A percentile compares a stretch with the other conserved stretches of the same genome.
phyloP scores from a whole-genome alignment of 2,113 vertebrate species.

The Vulpes vulpes region DNA sequence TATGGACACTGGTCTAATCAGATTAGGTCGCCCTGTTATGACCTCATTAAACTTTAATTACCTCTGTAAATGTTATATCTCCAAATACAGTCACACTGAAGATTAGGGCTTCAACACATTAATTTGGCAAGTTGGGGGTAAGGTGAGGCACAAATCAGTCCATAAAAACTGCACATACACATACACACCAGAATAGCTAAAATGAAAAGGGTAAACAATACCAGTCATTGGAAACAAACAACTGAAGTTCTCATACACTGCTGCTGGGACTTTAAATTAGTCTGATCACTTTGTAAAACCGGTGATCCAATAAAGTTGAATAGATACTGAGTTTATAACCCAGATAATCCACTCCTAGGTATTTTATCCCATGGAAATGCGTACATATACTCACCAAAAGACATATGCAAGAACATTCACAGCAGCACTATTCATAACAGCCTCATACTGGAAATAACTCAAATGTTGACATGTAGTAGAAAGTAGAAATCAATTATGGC shows the following conservation, averaged over 20 bases:
- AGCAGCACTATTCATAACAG: not conserved
- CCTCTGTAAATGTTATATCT: not conserved
- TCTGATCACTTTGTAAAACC: constrained; percentile 32
- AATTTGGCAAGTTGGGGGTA: not conserved
- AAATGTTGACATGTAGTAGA: not conserved
- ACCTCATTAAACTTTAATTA: not conserved
- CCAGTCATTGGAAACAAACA: constrained; percentile 6
- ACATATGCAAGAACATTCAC: not conserved
- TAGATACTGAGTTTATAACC: not conserved
- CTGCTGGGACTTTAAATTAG: constrained; percentile 35
- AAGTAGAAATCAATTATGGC: constrained; percentile 24
- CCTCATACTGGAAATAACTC: constrained; percentile 20
- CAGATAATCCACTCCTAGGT: not conserved
- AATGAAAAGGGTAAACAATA: not conserved
- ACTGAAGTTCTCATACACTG: not conserved
- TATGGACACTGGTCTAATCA: not conserved
- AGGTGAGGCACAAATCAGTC: not conserved
- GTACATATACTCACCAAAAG: not conserved
- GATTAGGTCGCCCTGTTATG: not conserved
- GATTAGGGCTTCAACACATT: not conserved
- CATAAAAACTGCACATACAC: not conserved
- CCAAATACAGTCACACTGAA: not conserved
- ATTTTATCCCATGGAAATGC: constrained; percentile 31
- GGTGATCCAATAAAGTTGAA: not conserved
- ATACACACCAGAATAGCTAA: not conserved